Conservation (phyloP, 2,797 vertebrate species). For the Periophthalmus magnuspinnatus region DNA sequence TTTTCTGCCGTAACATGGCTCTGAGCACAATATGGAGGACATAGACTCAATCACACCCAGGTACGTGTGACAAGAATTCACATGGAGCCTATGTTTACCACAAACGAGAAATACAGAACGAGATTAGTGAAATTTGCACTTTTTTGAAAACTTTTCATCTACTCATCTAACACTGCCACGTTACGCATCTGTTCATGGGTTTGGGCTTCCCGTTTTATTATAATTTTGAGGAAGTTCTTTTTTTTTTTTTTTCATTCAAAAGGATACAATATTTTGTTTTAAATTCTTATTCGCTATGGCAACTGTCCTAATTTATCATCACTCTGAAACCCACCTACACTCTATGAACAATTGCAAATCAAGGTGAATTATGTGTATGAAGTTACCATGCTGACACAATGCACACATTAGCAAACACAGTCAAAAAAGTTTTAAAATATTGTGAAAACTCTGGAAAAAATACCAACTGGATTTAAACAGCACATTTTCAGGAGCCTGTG, state of each 20-base stretch:
- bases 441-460: no score
- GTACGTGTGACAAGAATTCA: neutral
- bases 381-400: no score
- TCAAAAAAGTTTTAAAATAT: no score
- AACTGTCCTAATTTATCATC: no score
- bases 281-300: no score
- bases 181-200: no score
- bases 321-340: neutral
- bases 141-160: neutral
- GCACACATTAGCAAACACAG: no score
- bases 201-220: no score
- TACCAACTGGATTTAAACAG: no score
- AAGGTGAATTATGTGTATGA: neutral
- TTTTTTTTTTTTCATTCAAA: neutral
- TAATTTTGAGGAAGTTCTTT: no score
- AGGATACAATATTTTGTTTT: neutral
- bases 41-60: conserved; percentile 56
- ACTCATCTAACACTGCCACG: neutral
- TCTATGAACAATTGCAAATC: neutral
- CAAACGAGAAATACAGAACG: neutral
- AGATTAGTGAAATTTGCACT: neutral
- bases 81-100: neutral
- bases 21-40: conserved; percentile 55
- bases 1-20: conserved; percentile 53
- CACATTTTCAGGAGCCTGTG: no score